phyloP scores from a whole-genome alignment of 2,888 invertebrate species.

The Teinopalpus imperialis region DNA sequence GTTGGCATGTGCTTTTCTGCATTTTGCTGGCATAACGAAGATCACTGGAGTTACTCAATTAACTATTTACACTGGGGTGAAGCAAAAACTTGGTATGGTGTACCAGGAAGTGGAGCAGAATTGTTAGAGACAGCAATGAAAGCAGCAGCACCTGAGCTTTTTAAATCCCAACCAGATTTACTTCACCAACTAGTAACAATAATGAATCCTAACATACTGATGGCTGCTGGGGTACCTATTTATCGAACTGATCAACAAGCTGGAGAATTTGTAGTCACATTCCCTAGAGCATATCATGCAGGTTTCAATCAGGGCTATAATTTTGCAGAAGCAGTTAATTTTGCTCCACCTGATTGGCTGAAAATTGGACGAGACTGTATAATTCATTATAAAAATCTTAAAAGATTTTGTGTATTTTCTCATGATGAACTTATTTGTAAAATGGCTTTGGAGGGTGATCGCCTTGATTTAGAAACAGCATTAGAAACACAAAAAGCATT shows the following conservation, averaged over 20 bases:
- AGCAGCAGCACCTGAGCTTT: slow-evolving; percentile 87
- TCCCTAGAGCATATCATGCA: slow-evolving; percentile 90
- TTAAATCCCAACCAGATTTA: slow-evolving; percentile 87
- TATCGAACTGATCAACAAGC: slow-evolving; percentile 87
- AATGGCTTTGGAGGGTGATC: slow-evolving; percentile 86
- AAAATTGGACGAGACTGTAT: slow-evolving; percentile 87
- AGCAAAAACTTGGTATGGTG: slow-evolving; percentile 92
- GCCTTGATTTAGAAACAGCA: slow-evolving; percentile 84
- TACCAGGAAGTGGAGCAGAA: slow-evolving; percentile 86
- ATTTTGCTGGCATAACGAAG: slow-evolving; percentile 93
- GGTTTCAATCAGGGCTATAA: slow-evolving; percentile 92
- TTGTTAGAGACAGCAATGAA: slow-evolving; percentile 87
- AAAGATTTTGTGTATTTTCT: slow-evolving; percentile 89
- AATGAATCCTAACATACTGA: slow-evolving; percentile 88
- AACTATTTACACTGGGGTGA: slow-evolving; percentile 93
- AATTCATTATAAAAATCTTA: slow-evolving; percentile 85
- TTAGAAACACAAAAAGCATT: slow-evolving; percentile 86
- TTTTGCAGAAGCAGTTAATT: slow-evolving; percentile 93
- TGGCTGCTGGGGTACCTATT: slow-evolving; percentile 82
- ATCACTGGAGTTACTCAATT: slow-evolving; percentile 92
- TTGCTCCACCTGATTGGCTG: slow-evolving; percentile 91
- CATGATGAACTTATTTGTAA: slow-evolving; percentile 91
- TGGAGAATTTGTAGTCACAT: slow-evolving; percentile 91
- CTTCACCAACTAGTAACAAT: slow-evolving; percentile 90
- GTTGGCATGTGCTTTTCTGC: slow-evolving; percentile 93